Percentiles rank a stretch among this genome's conserved stretches.
These are phyloP conservation scores for Drosophila mojavensis DNA, from an alignment of 1,140 invertebrate genomes.

Conservation along the genomic window DNA sequence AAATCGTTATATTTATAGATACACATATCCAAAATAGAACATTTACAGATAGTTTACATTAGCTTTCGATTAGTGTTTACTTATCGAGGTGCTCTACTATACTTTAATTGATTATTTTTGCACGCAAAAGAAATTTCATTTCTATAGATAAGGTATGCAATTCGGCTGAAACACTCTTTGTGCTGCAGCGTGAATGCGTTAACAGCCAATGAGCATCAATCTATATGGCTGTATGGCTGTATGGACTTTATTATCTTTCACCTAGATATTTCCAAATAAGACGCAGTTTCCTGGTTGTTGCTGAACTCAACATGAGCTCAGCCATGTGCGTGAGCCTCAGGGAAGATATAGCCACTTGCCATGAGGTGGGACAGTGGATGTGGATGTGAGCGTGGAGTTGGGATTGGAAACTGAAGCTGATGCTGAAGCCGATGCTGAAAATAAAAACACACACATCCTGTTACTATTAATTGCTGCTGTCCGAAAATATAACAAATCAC, in stretches of 20 bases:
- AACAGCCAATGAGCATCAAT: neutral
- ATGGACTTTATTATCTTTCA: too few relatives aligned
- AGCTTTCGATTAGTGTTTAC: too few relatives aligned
- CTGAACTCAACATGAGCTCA: slow-evolving; percentile 6
- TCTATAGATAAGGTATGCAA: too few relatives aligned
- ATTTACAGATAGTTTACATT: too few relatives aligned
- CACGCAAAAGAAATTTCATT: too few relatives aligned
- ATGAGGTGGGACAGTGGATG: slow-evolving; percentile 1
- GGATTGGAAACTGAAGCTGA: slow-evolving; percentile 15
- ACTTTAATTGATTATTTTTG: too few relatives aligned
- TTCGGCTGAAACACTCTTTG: too few relatives aligned
- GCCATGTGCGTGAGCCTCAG: neutral
- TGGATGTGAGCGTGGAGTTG: neutral
- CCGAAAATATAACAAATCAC: slow-evolving; percentile 83
- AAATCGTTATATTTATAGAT: too few relatives aligned
- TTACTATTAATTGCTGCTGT: slow-evolving; percentile 83
- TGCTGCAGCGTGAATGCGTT: too few relatives aligned
- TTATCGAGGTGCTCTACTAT: too few relatives aligned
- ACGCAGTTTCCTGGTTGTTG: neutral
- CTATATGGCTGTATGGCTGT: too few relatives aligned
- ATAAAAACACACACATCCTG: slow-evolving; percentile 74
- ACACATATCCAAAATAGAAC: too few relatives aligned
- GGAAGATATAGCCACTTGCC: slow-evolving; percentile 22
- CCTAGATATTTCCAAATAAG: neutral
- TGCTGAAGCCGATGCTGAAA: slow-evolving; percentile 24